These are phyloP conservation scores for Nasua narica DNA, from an alignment of 2,797 vertebrate species.

Conservation along the genomic window DNA sequence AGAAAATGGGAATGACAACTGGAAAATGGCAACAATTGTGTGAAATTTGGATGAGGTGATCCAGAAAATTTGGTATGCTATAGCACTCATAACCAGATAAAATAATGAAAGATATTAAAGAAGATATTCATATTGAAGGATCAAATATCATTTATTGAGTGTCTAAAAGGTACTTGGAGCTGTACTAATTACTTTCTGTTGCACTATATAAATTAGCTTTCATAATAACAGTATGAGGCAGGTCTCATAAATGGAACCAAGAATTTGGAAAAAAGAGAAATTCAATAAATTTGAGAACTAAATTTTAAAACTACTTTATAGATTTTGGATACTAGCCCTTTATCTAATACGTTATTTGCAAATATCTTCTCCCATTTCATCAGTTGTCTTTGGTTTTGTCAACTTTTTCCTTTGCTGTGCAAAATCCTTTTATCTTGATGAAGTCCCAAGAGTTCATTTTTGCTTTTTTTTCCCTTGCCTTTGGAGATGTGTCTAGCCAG, in stretches of 20 bases:
- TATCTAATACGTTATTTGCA: too few species aligned
- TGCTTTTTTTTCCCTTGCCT: too few species aligned
- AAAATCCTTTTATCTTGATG: too few species aligned
- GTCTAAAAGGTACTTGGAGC: background rate
- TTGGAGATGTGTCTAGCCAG: too few species aligned
- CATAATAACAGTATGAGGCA: background rate
- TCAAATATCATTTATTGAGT: background rate
- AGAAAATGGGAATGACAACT: slow-evolving; percentile 22
- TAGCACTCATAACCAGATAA: slow-evolving; percentile 9
- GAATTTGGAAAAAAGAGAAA: background rate
- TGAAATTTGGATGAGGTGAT: slow-evolving; percentile 51
- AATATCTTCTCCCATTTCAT: too few species aligned
- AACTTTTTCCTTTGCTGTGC: too few species aligned
- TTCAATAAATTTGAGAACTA: background rate
- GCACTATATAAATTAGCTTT: slow-evolving; percentile 19
- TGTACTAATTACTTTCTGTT: background rate
- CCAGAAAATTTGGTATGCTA: slow-evolving; percentile 22
- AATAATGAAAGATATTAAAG: slow-evolving; percentile 40
- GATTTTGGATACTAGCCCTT: too few species aligned
- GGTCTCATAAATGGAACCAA: background rate
- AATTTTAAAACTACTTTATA: background rate
- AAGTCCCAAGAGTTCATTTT: too few species aligned
- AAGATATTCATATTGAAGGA: slow-evolving; percentile 26
- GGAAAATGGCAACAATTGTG: slow-evolving; percentile 43
- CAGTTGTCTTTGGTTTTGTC: too few species aligned